Base-by-base conservation (phyloP, 2,888 invertebrate genomes). In the Drosophila austrosaltans region DNA sequence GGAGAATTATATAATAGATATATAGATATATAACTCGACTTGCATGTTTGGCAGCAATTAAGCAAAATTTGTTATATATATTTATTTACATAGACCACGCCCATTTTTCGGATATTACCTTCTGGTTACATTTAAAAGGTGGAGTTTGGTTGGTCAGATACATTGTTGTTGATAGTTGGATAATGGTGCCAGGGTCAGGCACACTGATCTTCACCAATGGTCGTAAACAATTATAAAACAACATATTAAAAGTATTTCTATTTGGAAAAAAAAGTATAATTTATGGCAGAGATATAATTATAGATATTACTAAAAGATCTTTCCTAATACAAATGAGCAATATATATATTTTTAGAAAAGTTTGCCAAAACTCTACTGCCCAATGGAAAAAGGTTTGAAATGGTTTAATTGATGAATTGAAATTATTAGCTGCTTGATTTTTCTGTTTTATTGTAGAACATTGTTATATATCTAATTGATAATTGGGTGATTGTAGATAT, bases 111-210 rank as follows among this genome's bases (percentile, higher is more conserved):
- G 60, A 72, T 76, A 42, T 42, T 42, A 16, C 42, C 42, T 42
- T 16, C 16, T 30, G 53, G n/a, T 54, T 59, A 87, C 87, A 75
- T 28, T 59, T 70, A 53, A 64, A 63, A 56, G 85, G 80, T 59
- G 85, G 70, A 62, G 64, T 42, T 61, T 61, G 53, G 56, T 5
- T 20, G 28, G n/a, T 3, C 5, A 64, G 57, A 61, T 69, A 30
- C 67, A 68, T 58, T 69, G 53, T 69, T 10, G 12, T 42, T 48
- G 66, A 77, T 61, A 58, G 44, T 48, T 48, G 25, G 48, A 10
- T 48, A 48, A 48, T 48, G 25, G 58, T 32, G n/a, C 16, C n/a
- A 25, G 30, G 25, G 53, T 71, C 58, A 16, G 56, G 36, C 48
- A 59, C 28, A 28, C 36, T 22, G 36, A 39, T 25, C 48, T 48